Evolutionary conservation across 2,113 vertebrate species (phyloP), one percentile per base, ranked within the genome.

Genomic region (Sinocyclocheilus rhinocerous): DNA sequence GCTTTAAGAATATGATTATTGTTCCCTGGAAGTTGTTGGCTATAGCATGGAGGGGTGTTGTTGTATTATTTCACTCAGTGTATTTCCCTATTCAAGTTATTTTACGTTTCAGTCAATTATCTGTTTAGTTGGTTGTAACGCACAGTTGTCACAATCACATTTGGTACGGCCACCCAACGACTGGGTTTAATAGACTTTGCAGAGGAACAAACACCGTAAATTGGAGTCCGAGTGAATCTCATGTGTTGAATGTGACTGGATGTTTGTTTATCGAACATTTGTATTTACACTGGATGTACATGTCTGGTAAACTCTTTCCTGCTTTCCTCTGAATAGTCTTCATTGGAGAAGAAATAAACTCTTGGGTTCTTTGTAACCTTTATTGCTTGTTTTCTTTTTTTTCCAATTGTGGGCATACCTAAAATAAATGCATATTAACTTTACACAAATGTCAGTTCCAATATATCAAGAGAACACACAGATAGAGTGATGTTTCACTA

Each of bases 231-330:
- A 4, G 29, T 50, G 20, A 33, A 52, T 69, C 50, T 73, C 8
- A 13, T 83, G 65, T 55, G 39, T n/a, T 48, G 45, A 82, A 48
- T 70, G 45, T 82, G 63, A 45, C 29, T n/a, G 77, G 78, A 81
- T 81, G 79, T 81, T 81, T 69, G 80, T 67, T 84, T 55, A 57
- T 84, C 26, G 72, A 42, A n/a, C 48, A 42, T 83, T 83, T 73
- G 63, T 83, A 52, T 83, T 83, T 70, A 50, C 65, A 70, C 81
- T 52, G 45, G 79, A 69, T 82, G 80, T 82, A 82, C 63, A 33
- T 82, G 29, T 75, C 65, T 73, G 48, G 20, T 39, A 57, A 57
- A 72, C 18, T 24, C 65, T 52, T 55, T 72, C 48, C 48, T 70
- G 65, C 48, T 48, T 69, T 50, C 20, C 52, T 59, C 77, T 80